Percentiles rank a stretch among this genome's conserved stretches.
Conservation (phyloP, 2,797 vertebrate genomes). For the Eulemur mongoz region DNA sequence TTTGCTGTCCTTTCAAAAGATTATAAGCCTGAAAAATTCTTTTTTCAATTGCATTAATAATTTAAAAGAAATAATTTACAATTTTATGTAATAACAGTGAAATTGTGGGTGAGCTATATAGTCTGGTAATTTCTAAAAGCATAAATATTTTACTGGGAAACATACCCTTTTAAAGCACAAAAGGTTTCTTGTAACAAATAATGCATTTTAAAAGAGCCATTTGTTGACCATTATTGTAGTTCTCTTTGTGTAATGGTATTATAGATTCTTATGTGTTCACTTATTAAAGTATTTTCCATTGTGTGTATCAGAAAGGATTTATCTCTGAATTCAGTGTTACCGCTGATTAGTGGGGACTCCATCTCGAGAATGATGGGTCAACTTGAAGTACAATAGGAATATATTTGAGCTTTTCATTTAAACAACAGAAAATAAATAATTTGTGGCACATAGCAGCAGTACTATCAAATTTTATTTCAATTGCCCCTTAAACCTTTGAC, state of each 20-base stretch:
- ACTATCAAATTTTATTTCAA: constrained; percentile 36
- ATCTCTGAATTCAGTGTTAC: constrained; percentile 1
- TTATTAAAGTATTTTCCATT: constrained; percentile 75
- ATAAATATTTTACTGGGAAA: constrained; percentile 82
- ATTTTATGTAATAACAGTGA: constrained; percentile 81
- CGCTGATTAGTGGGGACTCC: constrained; percentile 54
- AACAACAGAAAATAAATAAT: constrained; percentile 41
- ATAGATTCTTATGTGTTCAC: constrained; percentile 69
- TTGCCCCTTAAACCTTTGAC: not conserved
- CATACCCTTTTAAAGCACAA: constrained; percentile 81
- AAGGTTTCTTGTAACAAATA: constrained; percentile 78
- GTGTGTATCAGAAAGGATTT: constrained; percentile 66
- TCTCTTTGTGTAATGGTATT: constrained; percentile 68
- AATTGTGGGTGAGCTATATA: constrained; percentile 75
- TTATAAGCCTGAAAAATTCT: constrained; percentile 72
- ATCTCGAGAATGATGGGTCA: not conserved
- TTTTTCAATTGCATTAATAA: constrained; percentile 81
- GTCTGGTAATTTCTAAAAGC: constrained; percentile 79
- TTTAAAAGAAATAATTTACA: constrained; percentile 83
- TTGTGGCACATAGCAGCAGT: not conserved
- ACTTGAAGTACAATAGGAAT: not conserved
- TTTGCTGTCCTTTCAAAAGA: constrained; percentile 84
- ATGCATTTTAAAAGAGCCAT: constrained; percentile 76
- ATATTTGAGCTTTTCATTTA: constrained; percentile 29
- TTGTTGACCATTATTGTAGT: constrained; percentile 75